These are phyloP conservation scores for Pyrgilauda ruficollis DNA, from an alignment of 2,113 vertebrate genomes.

Conservation along the genomic window DNA sequence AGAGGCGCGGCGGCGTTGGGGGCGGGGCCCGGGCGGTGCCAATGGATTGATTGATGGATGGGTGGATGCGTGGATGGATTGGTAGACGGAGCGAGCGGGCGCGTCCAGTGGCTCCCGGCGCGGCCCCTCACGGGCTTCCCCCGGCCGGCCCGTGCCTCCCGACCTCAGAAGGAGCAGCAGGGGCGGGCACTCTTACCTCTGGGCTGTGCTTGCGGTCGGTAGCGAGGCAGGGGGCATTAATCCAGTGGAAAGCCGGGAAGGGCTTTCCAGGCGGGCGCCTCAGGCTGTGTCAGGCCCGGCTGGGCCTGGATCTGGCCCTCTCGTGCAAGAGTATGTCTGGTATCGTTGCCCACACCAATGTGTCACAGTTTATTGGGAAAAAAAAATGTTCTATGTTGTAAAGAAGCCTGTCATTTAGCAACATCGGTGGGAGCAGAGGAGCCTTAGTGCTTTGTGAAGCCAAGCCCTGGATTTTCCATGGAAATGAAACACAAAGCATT, in stretches of 20 bases:
- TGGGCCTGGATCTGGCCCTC: background rate
- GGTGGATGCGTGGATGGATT: background rate
- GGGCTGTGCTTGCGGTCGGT: background rate
- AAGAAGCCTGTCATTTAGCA: background rate
- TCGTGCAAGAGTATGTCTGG: background rate
- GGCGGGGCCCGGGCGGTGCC: background rate
- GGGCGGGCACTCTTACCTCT: background rate
- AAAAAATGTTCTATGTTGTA: fast-evolving
- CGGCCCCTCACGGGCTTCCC: background rate
- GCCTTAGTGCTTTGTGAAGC: background rate
- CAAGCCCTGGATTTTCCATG: background rate
- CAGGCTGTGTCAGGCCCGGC: background rate
- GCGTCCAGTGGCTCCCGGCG: fast-evolving
- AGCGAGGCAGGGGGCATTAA: background rate
- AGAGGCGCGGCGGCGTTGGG: background rate
- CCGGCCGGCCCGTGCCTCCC: background rate
- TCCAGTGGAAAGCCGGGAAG: background rate
- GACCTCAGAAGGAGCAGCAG: background rate
- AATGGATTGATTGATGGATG: background rate
- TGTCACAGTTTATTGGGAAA: background rate
- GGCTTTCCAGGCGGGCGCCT: background rate
- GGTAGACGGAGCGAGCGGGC: fast-evolving
- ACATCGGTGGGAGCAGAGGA: background rate
- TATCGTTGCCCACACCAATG: background rate
- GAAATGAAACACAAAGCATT: background rate